phyloP scores from a whole-genome alignment of 2,888 invertebrate genomes.

The Drosophila falleni region DNA sequence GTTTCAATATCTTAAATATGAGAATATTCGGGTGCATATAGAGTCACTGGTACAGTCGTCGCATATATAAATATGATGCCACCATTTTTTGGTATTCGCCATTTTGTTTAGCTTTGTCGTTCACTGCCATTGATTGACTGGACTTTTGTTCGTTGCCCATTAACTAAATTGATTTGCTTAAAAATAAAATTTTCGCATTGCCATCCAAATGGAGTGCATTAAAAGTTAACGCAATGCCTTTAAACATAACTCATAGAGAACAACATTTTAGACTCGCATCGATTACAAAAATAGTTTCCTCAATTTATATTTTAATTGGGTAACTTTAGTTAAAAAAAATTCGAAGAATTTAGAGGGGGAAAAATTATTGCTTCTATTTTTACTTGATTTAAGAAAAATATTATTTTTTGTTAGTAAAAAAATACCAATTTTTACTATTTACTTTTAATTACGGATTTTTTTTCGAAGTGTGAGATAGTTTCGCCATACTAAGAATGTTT shows the following conservation, averaged over 20 bases:
- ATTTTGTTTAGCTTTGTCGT: slow-evolving; percentile 51
- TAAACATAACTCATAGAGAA: slow-evolving; percentile 20
- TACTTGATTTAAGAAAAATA: too few species aligned
- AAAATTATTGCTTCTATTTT: too few species aligned
- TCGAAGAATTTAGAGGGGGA: not conserved
- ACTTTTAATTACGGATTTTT: too few species aligned
- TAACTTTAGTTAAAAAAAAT: not conserved
- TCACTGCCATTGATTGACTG: slow-evolving; percentile 48
- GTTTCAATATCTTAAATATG: slow-evolving; percentile 4
- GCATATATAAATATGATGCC: slow-evolving; percentile 29
- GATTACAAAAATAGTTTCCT: slow-evolving; percentile 7
- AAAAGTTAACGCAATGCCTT: slow-evolving; percentile 34
- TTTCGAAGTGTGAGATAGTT: too few species aligned
- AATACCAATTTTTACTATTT: too few species aligned
- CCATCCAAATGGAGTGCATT: slow-evolving; percentile 36
- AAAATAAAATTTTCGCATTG: slow-evolving; percentile 38
- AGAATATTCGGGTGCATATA: not conserved
- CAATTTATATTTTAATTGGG: slow-evolving; percentile 13
- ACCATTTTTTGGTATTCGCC: slow-evolving; percentile 29
- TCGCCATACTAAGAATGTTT: too few species aligned
- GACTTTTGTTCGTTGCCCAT: slow-evolving; percentile 49
- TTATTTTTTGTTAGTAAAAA: too few species aligned
- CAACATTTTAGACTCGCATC: not conserved
- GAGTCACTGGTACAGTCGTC: not conserved
- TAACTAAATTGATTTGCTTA: slow-evolving; percentile 56